Base-by-base conservation (phyloP, 2,888 invertebrate species). In the Hesperia comma region DNA sequence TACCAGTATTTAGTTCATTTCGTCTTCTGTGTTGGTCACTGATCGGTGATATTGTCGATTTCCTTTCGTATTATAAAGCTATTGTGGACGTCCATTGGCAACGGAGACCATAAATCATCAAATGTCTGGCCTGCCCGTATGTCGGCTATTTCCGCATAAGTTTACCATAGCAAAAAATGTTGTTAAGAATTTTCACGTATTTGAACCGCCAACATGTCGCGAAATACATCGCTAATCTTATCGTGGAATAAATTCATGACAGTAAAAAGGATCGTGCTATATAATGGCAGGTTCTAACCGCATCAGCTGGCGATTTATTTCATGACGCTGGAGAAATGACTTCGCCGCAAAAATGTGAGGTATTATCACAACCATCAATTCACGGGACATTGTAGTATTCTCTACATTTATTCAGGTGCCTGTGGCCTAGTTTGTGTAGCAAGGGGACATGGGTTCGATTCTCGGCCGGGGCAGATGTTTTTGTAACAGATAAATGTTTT, bases 261-360 rank as follows among this genome's bases (percentile, higher is more conserved):
- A 63, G 63, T 63, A 57, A 63, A 63, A 63, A 63, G 63, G 63
- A 21, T 63, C 56, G 37, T 15, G 56, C 63, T 56, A 51, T 37
- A 63, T 21, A 56, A 63, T 56, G 49, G 56, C 49, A 33, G 49
- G 15, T 56, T 57, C 56, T 57, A 57, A 57, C 63, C 63, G n/a
- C 63, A 63, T 57, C 56, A 63, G 56, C 63, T 63, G 63, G 49
- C 46, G 63, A 63, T 63, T 63, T 63, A 57, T 63, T 57, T 57
- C 63, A 56, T 49, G 63, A 63, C 56, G 12, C 56, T 43, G 14
- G 63, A 49, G 56, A 63, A 63, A 63, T 56, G 63, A 63, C 56
- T 63, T 33, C 55, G 63, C 63, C 21, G 19, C 49, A 19, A 56
- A 63, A 56, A 63, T 63, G 56, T 63, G 49, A 19, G 49, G 19